Conservation (phyloP, 2,888 invertebrate species). For the Pachycephus smyrnensis region DNA sequence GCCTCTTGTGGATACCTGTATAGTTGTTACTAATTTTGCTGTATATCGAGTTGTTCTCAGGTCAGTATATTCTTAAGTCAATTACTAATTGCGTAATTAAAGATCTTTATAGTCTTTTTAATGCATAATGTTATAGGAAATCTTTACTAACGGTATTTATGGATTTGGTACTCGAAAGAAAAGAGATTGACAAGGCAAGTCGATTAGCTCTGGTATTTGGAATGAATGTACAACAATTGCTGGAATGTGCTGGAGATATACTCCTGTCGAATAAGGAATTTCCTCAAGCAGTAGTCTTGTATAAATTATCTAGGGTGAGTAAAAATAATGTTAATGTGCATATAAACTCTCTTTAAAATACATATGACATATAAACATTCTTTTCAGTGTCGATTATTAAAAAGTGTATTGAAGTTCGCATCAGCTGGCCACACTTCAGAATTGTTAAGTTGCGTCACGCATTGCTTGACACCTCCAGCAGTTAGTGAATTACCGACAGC, state of each 20-base stretch:
- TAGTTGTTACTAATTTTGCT: constrained; percentile 72
- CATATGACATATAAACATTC: background rate
- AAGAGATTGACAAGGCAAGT: constrained; percentile 71
- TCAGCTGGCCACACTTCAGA: constrained; percentile 74
- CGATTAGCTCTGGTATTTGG: constrained; percentile 72
- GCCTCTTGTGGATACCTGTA: constrained; percentile 70
- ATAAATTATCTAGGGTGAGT: constrained; percentile 80
- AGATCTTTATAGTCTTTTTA: background rate
- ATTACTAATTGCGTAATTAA: constrained; percentile 11
- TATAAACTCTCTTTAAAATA: background rate
- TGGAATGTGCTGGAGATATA: constrained; percentile 86
- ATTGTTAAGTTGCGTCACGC: constrained; percentile 72
- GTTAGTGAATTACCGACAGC: constrained; percentile 72
- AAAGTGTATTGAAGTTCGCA: constrained; percentile 74
- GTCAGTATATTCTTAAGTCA: constrained; percentile 56
- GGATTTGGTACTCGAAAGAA: constrained; percentile 70
- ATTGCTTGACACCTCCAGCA: constrained; percentile 69
- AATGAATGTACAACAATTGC: constrained; percentile 74
- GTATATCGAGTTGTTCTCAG: constrained; percentile 73
- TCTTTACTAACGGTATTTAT: constrained; percentile 70
- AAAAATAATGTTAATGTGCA: background rate
- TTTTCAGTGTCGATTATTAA: constrained; percentile 70
- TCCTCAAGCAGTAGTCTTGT: constrained; percentile 82
- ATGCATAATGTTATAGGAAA: constrained; percentile 46
- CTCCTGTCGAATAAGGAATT: constrained; percentile 80